Percentiles rank a stretch among this genome's conserved stretches.
Conservation (phyloP, 1,140 invertebrate species). For the Chironomus striatipennis region DNA sequence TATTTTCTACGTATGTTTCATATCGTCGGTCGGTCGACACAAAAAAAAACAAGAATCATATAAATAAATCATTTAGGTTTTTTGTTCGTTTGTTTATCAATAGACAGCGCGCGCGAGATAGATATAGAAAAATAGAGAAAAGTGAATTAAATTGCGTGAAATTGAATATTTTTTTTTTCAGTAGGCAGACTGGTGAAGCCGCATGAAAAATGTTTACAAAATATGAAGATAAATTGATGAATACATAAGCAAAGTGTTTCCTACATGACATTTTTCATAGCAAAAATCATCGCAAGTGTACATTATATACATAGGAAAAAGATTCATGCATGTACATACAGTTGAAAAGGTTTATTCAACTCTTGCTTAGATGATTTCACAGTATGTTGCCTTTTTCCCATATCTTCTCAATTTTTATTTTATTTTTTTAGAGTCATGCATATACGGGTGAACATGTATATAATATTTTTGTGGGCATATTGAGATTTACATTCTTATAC, state of each 20-base stretch:
- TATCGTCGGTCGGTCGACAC: neutral
- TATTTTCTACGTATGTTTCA: neutral
- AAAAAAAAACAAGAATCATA: neutral
- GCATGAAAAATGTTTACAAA: neutral
- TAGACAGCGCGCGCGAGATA: no score
- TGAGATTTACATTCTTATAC: neutral
- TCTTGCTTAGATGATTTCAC: conserved; percentile 8
- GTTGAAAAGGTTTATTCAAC: conserved; percentile 8
- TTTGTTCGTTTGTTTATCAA: neutral
- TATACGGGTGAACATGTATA: no score
- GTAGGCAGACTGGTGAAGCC: neutral
- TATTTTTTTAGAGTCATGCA: neutral
- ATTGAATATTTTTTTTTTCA: neutral
- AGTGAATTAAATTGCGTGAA: neutral
- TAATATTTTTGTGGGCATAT: neutral
- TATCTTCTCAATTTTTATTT: neutral
- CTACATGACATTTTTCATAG: neutral
- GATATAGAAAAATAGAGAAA: neutral
- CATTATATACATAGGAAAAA: neutral
- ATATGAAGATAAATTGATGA: conserved; percentile 14
- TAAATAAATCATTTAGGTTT: neutral
- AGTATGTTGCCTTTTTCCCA: conserved; percentile 7
- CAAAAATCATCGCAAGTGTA: conserved; percentile 12
- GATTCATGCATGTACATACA: neutral
- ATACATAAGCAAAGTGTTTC: neutral